phyloP scores from a whole-genome alignment of 2,797 vertebrate genomes.

The Pseudomugil gertrudae region DNA sequence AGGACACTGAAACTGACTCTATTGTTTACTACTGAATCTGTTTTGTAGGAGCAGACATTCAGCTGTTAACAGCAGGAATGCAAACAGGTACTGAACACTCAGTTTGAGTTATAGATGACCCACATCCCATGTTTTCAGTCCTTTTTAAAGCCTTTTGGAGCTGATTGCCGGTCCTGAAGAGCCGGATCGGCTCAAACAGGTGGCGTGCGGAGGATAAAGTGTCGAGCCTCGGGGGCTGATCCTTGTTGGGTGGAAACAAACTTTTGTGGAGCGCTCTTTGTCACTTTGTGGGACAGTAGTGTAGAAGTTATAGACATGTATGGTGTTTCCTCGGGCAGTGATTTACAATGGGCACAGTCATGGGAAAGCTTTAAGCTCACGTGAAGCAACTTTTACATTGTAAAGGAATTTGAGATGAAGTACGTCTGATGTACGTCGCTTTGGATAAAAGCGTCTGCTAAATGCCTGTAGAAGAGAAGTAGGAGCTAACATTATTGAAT shows the following conservation, averaged over 20 bases:
- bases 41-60: conserved; percentile 6
- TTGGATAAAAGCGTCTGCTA: too few relatives aligned
- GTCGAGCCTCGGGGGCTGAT: conserved; percentile 27
- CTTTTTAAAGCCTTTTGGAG: background rate
- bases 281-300: conserved; percentile 38
- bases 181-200: conserved; percentile 28
- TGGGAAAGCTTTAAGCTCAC: conserved; percentile 30
- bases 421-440: too few relatives aligned
- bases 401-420: too few relatives aligned
- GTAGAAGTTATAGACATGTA: conserved; percentile 32
- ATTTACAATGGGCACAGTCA: conserved; percentile 36
- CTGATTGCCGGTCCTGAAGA: background rate
- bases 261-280: conserved; percentile 43
- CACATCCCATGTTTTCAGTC: conserved; percentile 14
- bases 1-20: conserved; percentile 57
- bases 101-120: conserved; percentile 40
- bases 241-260: conserved; percentile 27
- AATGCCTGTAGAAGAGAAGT: too few relatives aligned
- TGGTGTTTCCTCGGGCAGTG: conserved; percentile 14
- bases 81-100: conserved; percentile 25
- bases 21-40: conserved; percentile 43
- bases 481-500: background rate
- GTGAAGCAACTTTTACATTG: background rate
- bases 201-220: conserved; percentile 38
- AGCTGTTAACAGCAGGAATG: conserved; percentile 41